Conservation (phyloP, 2,888 invertebrate genomes). For the Steinernema hermaphroditum region DNA sequence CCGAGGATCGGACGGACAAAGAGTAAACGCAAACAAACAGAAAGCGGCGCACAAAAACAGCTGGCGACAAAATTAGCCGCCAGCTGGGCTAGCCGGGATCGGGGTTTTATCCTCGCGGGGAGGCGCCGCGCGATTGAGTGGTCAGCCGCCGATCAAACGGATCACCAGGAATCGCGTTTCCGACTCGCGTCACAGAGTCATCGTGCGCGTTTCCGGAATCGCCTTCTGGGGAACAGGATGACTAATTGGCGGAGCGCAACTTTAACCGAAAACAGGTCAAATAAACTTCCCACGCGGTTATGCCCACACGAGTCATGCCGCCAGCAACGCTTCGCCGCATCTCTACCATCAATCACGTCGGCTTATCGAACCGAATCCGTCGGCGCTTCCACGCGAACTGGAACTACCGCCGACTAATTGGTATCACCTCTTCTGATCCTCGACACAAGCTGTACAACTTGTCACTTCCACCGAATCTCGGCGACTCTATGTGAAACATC, state of each 20-base stretch:
- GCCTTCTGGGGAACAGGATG: neutral
- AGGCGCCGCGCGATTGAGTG: neutral
- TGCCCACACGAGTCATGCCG: neutral
- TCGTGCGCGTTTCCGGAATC: neutral
- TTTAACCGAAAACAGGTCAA: conserved; percentile 13
- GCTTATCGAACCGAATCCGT: conserved; percentile 2
- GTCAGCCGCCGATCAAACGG: conserved; percentile 22
- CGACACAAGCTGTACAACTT: no score
- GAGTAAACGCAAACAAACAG: conserved; percentile 21
- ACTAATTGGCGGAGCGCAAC: neutral
- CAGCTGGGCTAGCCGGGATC: neutral
- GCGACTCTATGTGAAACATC: no score
- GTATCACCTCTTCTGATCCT: no score
- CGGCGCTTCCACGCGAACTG: neutral
- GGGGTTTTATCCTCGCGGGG: neutral
- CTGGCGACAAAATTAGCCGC: neutral
- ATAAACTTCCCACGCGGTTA: neutral
- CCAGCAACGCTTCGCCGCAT: neutral
- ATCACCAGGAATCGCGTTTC: neutral
- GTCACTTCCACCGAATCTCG: no score
- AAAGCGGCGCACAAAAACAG: neutral
- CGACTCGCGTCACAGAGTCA: no score
- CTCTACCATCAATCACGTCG: conserved; percentile 2
- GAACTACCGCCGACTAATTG: neutral
- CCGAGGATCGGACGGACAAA: neutral